Conservation (phyloP, 1,140 invertebrate species). For the Drosophila nasuta region DNA sequence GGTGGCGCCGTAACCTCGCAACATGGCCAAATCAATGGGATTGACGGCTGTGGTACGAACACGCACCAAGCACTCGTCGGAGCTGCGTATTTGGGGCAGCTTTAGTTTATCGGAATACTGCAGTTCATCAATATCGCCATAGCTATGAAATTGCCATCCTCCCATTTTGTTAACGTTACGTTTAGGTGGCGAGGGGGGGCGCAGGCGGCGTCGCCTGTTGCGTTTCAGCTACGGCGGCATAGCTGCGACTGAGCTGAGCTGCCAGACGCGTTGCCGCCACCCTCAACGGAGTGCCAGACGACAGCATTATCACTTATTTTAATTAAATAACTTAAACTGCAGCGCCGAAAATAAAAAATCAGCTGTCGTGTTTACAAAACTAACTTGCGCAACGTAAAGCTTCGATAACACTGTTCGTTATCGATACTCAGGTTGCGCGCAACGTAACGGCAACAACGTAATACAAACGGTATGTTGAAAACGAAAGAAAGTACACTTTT, state of each 20-base stretch:
- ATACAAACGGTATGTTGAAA: too few relatives aligned
- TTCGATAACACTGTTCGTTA: slow-evolving; percentile 9
- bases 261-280: background rate
- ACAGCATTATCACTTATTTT: slow-evolving; percentile 14
- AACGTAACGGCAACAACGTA: slow-evolving; percentile 1
- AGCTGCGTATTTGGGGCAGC: slow-evolving; percentile 89
- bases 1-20: slow-evolving; percentile 89
- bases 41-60: slow-evolving; percentile 95
- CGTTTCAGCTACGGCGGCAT: background rate
- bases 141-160: slow-evolving; percentile 92
- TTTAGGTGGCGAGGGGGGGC: background rate
- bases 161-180: slow-evolving; percentile 86
- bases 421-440: background rate
- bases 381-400: slow-evolving; percentile 24
- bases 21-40: slow-evolving; percentile 95
- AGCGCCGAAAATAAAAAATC: background rate
- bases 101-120: slow-evolving; percentile 87
- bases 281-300: background rate
- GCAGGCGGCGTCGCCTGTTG: background rate
- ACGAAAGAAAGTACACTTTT: too few relatives aligned
- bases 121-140: slow-evolving; percentile 89
- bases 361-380: slow-evolving; percentile 25
- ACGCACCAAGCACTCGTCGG: slow-evolving; percentile 92
- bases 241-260: slow-evolving; percentile 7
- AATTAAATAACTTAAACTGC: background rate